Evolutionary conservation across 2,113 vertebrate genomes (phyloP), one percentile per base, ranked within the genome.

Genomic region (Porphyrio hochstetteri): DNA sequence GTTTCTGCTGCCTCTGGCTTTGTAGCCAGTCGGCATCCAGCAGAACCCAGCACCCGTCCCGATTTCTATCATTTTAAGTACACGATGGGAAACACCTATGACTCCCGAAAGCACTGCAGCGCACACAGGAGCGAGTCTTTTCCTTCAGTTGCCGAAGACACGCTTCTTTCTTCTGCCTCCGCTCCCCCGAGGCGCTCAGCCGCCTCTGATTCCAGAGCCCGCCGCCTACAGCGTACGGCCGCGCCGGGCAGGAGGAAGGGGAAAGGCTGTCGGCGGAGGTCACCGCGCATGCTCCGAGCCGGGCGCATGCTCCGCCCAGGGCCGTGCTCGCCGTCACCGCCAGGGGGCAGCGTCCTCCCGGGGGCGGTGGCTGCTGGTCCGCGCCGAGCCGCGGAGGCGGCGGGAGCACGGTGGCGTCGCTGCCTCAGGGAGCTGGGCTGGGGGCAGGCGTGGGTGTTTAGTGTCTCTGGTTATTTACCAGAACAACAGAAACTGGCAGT

Each of bases 391-490:
- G 13, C 20, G n/a, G 57, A 25, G n/a, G 9, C 8, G 11, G 18
- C 4, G 33, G 31, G 7, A 11, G 16, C 6, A 1, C 4, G 2
- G 29, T 2, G 2, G 7, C 15, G 4, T 3, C 2, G 7, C 7
- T 3, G 38, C 23, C 1, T 7, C 0, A 1, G 29, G 53, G 3
- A 6, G 42, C 13, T 1, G 16, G 8, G 12, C 2, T 9, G 20
- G 25, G 52, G 52, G 13, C 25, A 13, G 52, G 23, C 20, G 44
- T 46, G 4, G 7, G 0, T 1, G 5, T 19, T 3, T 3, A 2
- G 13, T 1, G 15, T 8, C 8, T 38, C 31, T 4, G 36, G 10
- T 25, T 46, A 0, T 31, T 60, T 6, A 4, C 4, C 0, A 11
- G 10, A 46, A 21, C n/a, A 3, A 7, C 35, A 11, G 24, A 9